Evolutionary conservation across 2,888 invertebrate genomes (phyloP), one percentile per base, ranked within the genome.

Genomic region (Diarsia brunnea): DNA sequence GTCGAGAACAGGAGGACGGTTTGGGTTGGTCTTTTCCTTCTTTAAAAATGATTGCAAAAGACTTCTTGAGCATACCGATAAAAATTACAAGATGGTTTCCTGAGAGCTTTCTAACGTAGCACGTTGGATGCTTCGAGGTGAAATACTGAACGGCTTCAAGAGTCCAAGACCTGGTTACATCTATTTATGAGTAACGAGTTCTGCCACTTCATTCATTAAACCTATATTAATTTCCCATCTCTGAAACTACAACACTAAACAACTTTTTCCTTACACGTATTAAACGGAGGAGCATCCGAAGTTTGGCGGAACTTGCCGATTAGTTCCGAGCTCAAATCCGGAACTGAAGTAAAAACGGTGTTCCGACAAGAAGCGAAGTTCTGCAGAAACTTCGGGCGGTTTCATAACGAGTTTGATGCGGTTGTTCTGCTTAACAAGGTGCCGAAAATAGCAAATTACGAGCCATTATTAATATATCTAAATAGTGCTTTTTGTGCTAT

Each of bases 261-360:
- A 80, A 84, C 74, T 80, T 84, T 85, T 84, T 84, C 69, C 68
- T 60, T 63, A 65, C 79, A 78, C 76, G 81, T 79, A 78, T 75
- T 80, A 81, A 78, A 80, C 68, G 64, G 71, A 77, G 63, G 55
- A 77, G 47, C 65, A 73, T 73, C 71, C 70, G 58, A 91, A 91
- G 89, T 91, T 89, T 31, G 53, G 66, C 79, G 66, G 76, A 87
- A 91, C 88, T 90, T 91, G 75, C 79, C 86, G 89, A 91, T 91
- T 90, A 91, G 90, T 91, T 91, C 74, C 45, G 73, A 75, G 78
- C 78, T 82, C 83, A 86, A 89, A 86, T 79, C 86, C 74, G 88
- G 84, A 89, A 87, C 86, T 81, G 81, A 82, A 87, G 89, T 86
- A 90, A 91, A 91, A 91, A 91, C 79, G 87, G 77, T 87, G 75